Evolutionary conservation across 2,888 invertebrate genomes (phyloP).

Genomic region (Scrobipalpa costella): DNA sequence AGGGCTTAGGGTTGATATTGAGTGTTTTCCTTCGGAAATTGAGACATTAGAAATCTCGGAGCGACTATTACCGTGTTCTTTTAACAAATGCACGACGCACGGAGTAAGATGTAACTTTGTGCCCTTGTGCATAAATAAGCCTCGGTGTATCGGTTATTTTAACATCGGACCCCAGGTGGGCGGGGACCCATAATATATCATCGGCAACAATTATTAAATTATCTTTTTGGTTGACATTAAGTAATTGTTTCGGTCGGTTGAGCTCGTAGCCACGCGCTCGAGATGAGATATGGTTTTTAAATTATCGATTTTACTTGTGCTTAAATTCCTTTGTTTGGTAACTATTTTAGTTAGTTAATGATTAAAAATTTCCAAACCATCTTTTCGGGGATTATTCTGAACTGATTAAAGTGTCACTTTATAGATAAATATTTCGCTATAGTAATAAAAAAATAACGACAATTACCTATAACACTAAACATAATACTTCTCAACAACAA

Average conservation of each 20-base stretch:
- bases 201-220: constrained; percentile 79
- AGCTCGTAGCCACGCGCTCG: constrained; percentile 61
- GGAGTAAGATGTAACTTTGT: constrained; percentile 78
- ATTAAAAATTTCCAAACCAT: constrained; percentile 38
- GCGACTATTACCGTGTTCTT: constrained; percentile 78
- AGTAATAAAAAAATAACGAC: too few species aligned
- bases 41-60: constrained; percentile 79
- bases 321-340: constrained; percentile 58
- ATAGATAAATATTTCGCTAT: too few species aligned
- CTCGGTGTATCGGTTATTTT: constrained; percentile 72
- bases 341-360: constrained; percentile 45
- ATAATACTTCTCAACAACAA: too few species aligned
- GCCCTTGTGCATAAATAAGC: constrained; percentile 74
- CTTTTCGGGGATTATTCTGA: too few species aligned
- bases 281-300: constrained; percentile 66
- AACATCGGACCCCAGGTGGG: constrained; percentile 75
- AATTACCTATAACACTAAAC: too few species aligned
- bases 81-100: constrained; percentile 76
- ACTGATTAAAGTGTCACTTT: too few species aligned
- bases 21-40: constrained; percentile 56
- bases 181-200: constrained; percentile 73
- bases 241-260: constrained; percentile 74
- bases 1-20: constrained; percentile 45
- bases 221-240: constrained; percentile 80
- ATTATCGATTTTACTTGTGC: constrained; percentile 55